phyloP scores from a whole-genome alignment of 2,113 vertebrate genomes.

The Aldabrachelys gigantea region DNA sequence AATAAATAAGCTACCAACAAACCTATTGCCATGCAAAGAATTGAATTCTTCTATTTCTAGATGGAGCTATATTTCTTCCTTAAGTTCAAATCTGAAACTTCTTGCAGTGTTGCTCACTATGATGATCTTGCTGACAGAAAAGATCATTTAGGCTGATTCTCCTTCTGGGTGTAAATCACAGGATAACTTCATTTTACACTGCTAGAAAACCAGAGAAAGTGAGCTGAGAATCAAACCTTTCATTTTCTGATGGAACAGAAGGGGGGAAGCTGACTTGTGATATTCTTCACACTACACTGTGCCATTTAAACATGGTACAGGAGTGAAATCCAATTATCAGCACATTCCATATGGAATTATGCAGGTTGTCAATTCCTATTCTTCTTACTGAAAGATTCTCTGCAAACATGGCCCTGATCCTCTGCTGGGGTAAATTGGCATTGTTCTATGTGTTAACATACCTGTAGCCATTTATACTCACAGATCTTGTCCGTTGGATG shows the following conservation, averaged over 20 bases:
- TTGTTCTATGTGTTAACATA: neutral
- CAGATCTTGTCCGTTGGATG: constrained; percentile 11
- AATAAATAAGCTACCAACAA: neutral
- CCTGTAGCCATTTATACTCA: neutral
- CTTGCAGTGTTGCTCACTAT: neutral
- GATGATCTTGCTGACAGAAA: neutral
- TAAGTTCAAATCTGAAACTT: neutral
- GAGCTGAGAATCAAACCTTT: neutral
- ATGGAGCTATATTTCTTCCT: neutral
- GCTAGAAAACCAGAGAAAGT: neutral
- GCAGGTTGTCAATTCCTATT: neutral
- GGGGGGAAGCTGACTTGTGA: rapidly evolving
- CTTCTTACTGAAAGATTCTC: neutral
- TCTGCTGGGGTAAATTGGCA: constrained; percentile 5
- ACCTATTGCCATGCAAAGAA: neutral
- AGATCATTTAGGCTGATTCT: neutral
- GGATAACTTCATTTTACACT: neutral
- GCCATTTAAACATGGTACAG: constrained; percentile 1
- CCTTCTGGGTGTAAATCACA: neutral
- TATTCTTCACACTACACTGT: neutral
- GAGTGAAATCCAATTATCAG: constrained; percentile 15
- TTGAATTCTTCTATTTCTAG: neutral
- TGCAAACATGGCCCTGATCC: neutral
- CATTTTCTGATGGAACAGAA: neutral
- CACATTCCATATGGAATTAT: rapidly evolving